Percentiles rank a stretch among this genome's conserved stretches.
Conservation (phyloP, 1,140 invertebrate species). For the Cydia fagiglandana region DNA sequence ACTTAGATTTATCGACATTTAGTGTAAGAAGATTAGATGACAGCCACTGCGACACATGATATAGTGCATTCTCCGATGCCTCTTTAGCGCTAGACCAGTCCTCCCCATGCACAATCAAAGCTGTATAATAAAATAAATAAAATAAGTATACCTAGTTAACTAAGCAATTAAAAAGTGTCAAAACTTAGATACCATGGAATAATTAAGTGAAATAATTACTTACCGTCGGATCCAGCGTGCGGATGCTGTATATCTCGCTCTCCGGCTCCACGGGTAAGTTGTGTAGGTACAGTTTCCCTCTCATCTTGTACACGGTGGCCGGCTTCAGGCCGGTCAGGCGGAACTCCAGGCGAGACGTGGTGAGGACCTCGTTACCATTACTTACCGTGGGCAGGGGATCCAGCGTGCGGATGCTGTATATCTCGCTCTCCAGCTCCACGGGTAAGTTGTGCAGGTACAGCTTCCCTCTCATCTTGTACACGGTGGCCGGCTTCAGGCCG, state of each 20-base stretch:
- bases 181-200: no score
- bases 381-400: constrained; percentile 48
- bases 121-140: no score
- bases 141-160: no score
- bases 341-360: constrained; percentile 89
- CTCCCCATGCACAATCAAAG: no score
- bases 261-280: constrained; percentile 86
- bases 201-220: no score
- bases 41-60: no score
- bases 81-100: no score
- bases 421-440: constrained; percentile 85
- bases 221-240: constrained; percentile 83
- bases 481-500: constrained; percentile 87
- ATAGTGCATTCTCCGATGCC: no score
- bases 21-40: no score
- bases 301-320: constrained; percentile 89
- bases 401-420: constrained; percentile 86
- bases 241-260: constrained; percentile 86
- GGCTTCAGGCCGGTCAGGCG: constrained; percentile 87
- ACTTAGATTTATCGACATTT: no score
- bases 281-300: constrained; percentile 88
- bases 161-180: no score
- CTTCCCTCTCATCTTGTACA: constrained; percentile 90
- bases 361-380: no score
- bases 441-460: constrained; percentile 86